A percentile compares a stretch with the other conserved stretches of the same genome.
phyloP scores from a whole-genome alignment of 2,797 vertebrate species.

The Centropyge bicolor region DNA sequence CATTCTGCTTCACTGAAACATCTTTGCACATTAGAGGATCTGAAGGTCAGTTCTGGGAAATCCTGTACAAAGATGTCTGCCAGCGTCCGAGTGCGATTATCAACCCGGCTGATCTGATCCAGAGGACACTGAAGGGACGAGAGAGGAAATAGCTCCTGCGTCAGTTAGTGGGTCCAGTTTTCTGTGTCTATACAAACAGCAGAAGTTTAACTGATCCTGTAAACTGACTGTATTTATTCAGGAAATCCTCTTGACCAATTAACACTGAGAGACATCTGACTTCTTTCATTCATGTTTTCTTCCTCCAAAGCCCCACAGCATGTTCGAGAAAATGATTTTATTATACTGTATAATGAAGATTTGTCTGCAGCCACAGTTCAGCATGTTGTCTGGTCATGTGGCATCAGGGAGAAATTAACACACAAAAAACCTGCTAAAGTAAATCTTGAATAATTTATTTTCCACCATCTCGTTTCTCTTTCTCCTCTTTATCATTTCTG shows the following conservation, averaged over 20 bases:
- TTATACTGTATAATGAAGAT: neutral
- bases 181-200: neutral
- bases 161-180: slow-evolving; percentile 40
- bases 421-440: slow-evolving; percentile 30
- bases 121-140: slow-evolving; percentile 35
- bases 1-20: neutral
- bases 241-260: neutral
- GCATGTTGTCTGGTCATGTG: slow-evolving; percentile 5
- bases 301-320: neutral
- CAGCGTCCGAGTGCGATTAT: slow-evolving; percentile 15
- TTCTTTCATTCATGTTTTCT: slow-evolving; percentile 3
- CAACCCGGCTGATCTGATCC: slow-evolving; percentile 38
- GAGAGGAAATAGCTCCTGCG: slow-evolving; percentile 51
- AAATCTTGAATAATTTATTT: slow-evolving; percentile 66
- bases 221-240: neutral
- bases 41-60: slow-evolving; percentile 2
- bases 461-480: slow-evolving; percentile 6
- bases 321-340: neutral
- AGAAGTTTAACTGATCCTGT: neutral
- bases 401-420: slow-evolving; percentile 38
- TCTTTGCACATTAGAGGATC: neutral
- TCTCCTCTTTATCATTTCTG: slow-evolving; percentile 21
- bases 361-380: neutral
- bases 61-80: neutral
- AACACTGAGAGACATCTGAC: neutral